Evolutionary conservation across 2,797 vertebrate species (phyloP).

Genomic region (Falco berigora): DNA sequence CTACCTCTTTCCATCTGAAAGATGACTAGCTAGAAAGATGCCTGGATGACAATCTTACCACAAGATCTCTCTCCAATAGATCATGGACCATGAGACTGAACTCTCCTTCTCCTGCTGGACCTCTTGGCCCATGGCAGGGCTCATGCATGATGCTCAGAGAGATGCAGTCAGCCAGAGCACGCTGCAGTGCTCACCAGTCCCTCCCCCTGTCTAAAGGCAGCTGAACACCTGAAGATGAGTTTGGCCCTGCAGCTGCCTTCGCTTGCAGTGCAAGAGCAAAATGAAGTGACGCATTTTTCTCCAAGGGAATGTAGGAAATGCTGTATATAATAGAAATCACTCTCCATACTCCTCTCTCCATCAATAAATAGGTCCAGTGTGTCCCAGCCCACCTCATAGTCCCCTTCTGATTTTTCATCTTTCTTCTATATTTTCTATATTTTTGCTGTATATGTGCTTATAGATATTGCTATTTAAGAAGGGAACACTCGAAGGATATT

Average conservation of each 20-base stretch:
- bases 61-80: not conserved
- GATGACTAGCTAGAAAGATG: not conserved
- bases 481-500: not conserved
- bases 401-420: not conserved
- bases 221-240: not conserved
- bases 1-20: not conserved
- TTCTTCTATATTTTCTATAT: not conserved
- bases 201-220: not conserved
- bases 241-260: not conserved
- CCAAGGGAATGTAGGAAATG: not conserved
- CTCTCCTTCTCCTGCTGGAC: not conserved
- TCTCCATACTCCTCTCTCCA: not conserved
- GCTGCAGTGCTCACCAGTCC: not conserved
- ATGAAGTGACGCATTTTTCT: not conserved
- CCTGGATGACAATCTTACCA: not conserved
- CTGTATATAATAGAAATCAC: not conserved
- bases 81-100: not conserved
- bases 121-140: not conserved
- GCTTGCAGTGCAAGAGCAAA: not conserved
- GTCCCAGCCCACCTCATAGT: not conserved
- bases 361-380: not conserved
- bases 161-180: not conserved
- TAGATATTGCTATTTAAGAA: not conserved
- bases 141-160: accelerated
- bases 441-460: not conserved